Evolutionary conservation across 2,888 invertebrate species (phyloP).

Genomic region (Neocrepidodera transversa): DNA sequence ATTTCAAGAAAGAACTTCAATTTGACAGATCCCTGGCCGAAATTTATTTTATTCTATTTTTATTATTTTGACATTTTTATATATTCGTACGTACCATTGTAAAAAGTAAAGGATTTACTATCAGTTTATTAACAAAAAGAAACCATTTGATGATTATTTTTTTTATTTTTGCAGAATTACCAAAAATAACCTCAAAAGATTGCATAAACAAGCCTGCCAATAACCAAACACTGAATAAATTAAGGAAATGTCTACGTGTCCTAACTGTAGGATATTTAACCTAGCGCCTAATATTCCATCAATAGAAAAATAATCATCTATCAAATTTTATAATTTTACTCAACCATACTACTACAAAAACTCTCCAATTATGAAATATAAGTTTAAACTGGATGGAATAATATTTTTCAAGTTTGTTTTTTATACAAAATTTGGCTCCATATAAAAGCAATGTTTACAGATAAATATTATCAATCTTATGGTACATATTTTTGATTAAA

Average conservation of each 20-base stretch:
- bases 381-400: no score
- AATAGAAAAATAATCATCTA: no score
- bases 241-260: neutral
- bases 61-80: slow-evolving; percentile 6
- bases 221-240: slow-evolving; percentile 24
- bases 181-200: slow-evolving; percentile 52
- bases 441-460: no score
- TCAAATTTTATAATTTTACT: no score
- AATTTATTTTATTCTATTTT: slow-evolving; percentile 14
- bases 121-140: slow-evolving; percentile 51
- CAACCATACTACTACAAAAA: no score
- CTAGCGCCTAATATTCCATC: no score
- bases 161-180: slow-evolving; percentile 49
- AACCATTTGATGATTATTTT: slow-evolving; percentile 52
- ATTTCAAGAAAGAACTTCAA: slow-evolving; percentile 45
- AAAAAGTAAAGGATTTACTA: slow-evolving; percentile 47
- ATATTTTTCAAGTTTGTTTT: no score
- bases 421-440: no score
- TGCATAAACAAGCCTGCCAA: slow-evolving; percentile 49
- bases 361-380: no score
- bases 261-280: no score
- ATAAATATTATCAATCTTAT: no score
- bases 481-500: no score
- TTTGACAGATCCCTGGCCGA: slow-evolving; percentile 45
- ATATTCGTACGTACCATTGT: slow-evolving; percentile 52